These are phyloP conservation scores for Mellivora capensis DNA, from an alignment of 2,113 vertebrate species.

Conservation along the genomic window DNA sequence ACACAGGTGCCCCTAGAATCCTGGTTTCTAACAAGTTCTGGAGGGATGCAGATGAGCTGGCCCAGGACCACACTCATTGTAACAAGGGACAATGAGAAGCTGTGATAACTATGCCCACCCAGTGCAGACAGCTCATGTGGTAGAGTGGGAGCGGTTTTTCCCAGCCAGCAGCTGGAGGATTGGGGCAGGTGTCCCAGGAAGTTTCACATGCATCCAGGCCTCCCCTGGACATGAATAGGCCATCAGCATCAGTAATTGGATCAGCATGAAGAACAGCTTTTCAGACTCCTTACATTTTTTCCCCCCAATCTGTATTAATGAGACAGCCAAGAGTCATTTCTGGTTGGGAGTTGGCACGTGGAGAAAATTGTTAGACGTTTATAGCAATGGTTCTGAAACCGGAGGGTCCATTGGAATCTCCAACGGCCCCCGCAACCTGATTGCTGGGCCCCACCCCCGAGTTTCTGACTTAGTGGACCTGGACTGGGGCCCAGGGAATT, in stretches of 20 bases:
- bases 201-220: background rate
- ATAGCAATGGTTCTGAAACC: background rate
- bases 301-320: background rate
- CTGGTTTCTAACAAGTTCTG: background rate
- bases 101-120: accelerated
- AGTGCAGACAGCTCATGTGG: background rate
- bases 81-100: background rate
- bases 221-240: background rate
- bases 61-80: background rate
- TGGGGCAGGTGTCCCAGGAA: background rate
- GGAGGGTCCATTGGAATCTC: background rate
- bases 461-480: background rate
- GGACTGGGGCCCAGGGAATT: background rate
- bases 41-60: background rate
- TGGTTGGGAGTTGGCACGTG: background rate
- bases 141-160: background rate
- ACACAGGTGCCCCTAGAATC: background rate
- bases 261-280: background rate
- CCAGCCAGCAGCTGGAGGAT: background rate
- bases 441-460: background rate
- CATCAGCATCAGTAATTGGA: background rate
- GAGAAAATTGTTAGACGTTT: background rate
- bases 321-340: background rate
- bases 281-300: background rate
- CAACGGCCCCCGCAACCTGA: background rate